Conservation (phyloP, 2,888 invertebrate genomes). For the Amitus sp. region DNA sequence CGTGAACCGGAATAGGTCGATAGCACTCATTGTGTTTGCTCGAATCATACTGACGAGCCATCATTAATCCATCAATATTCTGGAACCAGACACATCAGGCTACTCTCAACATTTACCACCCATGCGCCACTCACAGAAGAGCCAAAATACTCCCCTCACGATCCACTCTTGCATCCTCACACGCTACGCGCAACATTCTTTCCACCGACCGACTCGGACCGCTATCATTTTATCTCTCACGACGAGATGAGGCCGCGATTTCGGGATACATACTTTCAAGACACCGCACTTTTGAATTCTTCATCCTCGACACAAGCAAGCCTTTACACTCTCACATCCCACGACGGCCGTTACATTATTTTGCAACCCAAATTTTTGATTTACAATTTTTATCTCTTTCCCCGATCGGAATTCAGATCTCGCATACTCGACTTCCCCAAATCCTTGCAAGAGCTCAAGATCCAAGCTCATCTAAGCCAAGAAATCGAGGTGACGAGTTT, state of each 20-base stretch:
- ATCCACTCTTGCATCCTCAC: too few relatives aligned
- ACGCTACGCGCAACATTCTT: not conserved
- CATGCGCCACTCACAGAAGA: not conserved
- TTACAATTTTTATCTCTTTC: constrained; percentile 20
- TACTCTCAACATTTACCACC: constrained; percentile 50
- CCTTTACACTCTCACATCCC: constrained; percentile 19
- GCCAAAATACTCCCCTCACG: too few relatives aligned
- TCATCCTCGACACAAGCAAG: too few relatives aligned
- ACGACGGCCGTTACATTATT: constrained; percentile 34
- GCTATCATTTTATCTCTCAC: too few relatives aligned
- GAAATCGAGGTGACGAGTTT: too few relatives aligned
- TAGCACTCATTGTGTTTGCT: constrained; percentile 63
- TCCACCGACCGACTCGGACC: not conserved
- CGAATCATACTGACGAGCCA: constrained; percentile 64
- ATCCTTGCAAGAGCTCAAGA: too few relatives aligned
- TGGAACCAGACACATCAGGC: constrained; percentile 66
- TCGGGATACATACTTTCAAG: too few relatives aligned
- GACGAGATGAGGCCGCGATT: too few relatives aligned
- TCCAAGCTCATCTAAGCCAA: too few relatives aligned
- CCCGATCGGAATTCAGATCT: not conserved
- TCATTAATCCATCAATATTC: constrained; percentile 66
- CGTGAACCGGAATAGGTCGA: constrained; percentile 62
- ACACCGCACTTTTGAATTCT: too few relatives aligned
- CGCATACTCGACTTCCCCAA: constrained; percentile 9
- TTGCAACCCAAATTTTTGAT: constrained; percentile 14